Evolutionary conservation across 2,113 vertebrate species (phyloP), one percentile per base, ranked within the genome.

Genomic region (Pionites leucogaster): DNA sequence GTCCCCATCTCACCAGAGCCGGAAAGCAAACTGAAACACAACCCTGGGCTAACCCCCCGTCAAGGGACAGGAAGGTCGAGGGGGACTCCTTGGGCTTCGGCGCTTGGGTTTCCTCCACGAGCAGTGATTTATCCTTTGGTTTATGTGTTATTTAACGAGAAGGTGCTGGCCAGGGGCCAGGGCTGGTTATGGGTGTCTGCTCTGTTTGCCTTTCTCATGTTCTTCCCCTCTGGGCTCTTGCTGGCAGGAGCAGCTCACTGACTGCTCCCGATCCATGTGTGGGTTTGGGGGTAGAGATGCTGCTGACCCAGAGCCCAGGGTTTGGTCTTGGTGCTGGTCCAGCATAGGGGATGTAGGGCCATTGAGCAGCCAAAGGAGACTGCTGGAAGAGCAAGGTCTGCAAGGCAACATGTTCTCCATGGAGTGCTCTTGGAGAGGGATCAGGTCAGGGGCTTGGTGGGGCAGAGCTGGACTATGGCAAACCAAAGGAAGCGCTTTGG

Each of bases 271-370:
- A 52, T 41, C 0, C 1, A 14, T 3, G 1, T 0, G 4, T 19
- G 28, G 22, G 68, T 70, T 71, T n/a, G 49, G n/a, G 57, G 37
- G 28, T 3, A 7, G 52, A 79, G 62, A 27, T 62, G 79, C 10
- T 1, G 17, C 71, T 85, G 70, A 27, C 1, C 2, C 2, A 0
- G 50, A 49, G 39, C 6, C 12, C 0, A 0, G 37, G 49, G 14
- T 27, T 72, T 71, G 70, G 14, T 39, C 39, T 37, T 3, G 5
- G 64, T 75, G 33, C 39, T 0, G 0, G 46, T 33, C 41, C 35
- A 64, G 74, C 3, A 0, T 0, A 0, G 19, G 53, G 7, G 4
- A 78, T 1, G 1, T n/a, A 50, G 44, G 70, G 50, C 19, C 25
- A 41, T 11, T 12, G 49, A 70, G 53, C 49, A 81, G 29, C 33